Evolutionary conservation across 2,113 vertebrate genomes (phyloP).

Genomic region (Menura novaehollandiae): DNA sequence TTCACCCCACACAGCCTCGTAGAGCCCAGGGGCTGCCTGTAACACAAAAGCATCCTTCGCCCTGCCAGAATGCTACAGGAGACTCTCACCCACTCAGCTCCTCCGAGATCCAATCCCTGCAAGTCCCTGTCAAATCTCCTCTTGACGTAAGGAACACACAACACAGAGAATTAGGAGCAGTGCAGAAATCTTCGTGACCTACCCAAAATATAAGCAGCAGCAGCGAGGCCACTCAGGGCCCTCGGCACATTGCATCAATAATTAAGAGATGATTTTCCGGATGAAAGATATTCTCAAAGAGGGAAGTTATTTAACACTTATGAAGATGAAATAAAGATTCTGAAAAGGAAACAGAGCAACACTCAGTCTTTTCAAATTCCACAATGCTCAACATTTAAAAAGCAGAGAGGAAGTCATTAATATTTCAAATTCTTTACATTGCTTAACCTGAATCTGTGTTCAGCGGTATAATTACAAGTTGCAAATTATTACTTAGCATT

Average conservation of each 20-base stretch:
- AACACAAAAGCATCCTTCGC: background rate
- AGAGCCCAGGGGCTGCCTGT: background rate
- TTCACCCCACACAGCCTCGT: background rate
- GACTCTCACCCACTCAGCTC: slow-evolving; percentile 34
- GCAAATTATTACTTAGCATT: slow-evolving; percentile 44
- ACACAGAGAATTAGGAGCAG: background rate
- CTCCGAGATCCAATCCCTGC: background rate
- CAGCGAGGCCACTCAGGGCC: background rate
- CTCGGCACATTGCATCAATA: background rate
- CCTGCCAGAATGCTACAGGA: background rate
- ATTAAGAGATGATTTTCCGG: background rate
- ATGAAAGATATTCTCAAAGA: background rate
- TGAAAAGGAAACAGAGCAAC: background rate
- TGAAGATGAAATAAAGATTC: background rate
- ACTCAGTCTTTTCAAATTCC: background rate
- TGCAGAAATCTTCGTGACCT: background rate
- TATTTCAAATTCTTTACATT: slow-evolving; percentile 30
- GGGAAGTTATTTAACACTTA: background rate
- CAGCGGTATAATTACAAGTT: background rate
- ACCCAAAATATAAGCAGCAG: background rate
- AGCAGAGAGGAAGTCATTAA: background rate
- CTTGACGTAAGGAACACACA: background rate
- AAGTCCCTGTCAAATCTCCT: background rate
- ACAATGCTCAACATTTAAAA: background rate
- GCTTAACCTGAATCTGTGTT: slow-evolving; percentile 31